Conservation (phyloP, 2,113 vertebrate genomes). For the Smithornis capensis region DNA sequence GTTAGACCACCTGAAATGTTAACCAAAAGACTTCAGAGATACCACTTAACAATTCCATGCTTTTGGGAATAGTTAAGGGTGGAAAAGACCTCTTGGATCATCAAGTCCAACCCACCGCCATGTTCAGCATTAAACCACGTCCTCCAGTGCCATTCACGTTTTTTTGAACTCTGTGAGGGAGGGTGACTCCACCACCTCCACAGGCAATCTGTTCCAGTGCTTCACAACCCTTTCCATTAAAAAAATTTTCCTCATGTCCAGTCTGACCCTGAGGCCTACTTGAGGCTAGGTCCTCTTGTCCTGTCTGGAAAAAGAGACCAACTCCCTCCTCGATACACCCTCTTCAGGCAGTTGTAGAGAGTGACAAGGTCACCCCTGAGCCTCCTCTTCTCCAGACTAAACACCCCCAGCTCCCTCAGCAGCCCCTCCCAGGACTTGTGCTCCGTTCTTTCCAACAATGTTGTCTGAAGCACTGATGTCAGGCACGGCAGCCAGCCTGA, state of each 20-base stretch:
- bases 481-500: neutral
- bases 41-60: too few species aligned
- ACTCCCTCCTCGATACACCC: accelerated
- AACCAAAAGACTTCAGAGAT: too few species aligned
- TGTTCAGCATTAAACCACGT: neutral
- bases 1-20: too few species aligned
- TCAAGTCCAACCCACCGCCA: neutral
- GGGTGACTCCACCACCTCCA: neutral
- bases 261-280: neutral
- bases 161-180: neutral
- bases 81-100: neutral
- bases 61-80: neutral
- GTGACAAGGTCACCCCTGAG: neutral
- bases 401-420: neutral
- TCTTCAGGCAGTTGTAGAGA: neutral
- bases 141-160: neutral
- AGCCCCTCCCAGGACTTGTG: neutral
- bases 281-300: neutral
- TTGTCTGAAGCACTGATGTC: neutral
- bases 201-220: neutral
- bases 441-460: neutral
- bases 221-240: neutral
- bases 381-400: neutral
- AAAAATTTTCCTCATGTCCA: neutral
- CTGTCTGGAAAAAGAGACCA: neutral